Evolutionary conservation across 2,888 invertebrate genomes (phyloP).

Genomic region (Tricholauxania praeusta): DNA sequence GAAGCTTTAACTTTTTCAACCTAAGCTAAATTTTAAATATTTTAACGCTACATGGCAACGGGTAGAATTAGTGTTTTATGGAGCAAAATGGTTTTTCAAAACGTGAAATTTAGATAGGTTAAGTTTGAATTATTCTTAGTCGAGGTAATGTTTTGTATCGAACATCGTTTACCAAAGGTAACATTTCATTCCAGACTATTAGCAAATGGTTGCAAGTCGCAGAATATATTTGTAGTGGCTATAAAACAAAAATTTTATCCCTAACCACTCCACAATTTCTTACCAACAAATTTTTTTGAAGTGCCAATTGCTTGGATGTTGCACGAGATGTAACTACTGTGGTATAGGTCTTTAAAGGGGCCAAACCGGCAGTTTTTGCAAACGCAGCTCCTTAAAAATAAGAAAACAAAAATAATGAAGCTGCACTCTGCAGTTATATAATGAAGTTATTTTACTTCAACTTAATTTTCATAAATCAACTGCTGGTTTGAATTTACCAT

Average conservation of each 20-base stretch:
- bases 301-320: conserved; percentile 47
- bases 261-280: conserved; percentile 24
- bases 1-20: too few species aligned
- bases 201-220: too few species aligned
- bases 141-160: too few species aligned
- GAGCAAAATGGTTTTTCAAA: too few species aligned
- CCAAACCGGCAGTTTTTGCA: conserved; percentile 52
- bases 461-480: background rate
- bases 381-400: conserved; percentile 45
- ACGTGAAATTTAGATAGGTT: too few species aligned
- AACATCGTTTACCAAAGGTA: too few species aligned
- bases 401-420: conserved; percentile 18
- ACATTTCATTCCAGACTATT: too few species aligned
- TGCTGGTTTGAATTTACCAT: conserved; percentile 52
- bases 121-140: too few species aligned
- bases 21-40: too few species aligned
- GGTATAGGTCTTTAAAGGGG: conserved; percentile 58
- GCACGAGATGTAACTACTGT: conserved; percentile 47
- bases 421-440: conserved; percentile 57
- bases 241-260: background rate
- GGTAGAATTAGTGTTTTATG: too few species aligned
- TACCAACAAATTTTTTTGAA: conserved; percentile 55
- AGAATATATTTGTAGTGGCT: background rate
- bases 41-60: too few species aligned
- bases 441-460: conserved; percentile 44